Evolutionary conservation across 2,888 invertebrate genomes (phyloP).

Genomic region (Endotricha flammealis): DNA sequence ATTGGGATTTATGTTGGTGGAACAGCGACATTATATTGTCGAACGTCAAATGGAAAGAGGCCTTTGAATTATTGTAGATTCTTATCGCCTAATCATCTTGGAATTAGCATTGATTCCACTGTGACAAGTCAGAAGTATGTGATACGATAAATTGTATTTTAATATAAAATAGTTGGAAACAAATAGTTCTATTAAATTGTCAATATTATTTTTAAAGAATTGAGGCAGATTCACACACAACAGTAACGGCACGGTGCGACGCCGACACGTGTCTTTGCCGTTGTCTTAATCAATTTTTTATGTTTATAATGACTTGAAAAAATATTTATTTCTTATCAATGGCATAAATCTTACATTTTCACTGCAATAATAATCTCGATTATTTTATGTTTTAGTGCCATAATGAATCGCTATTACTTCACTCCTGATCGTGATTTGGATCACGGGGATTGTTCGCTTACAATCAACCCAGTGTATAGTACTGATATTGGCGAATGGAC

Average conservation of each 20-base stretch:
- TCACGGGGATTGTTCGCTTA: conserved; percentile 68
- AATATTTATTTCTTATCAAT: too few species aligned
- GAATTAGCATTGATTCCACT: conserved; percentile 57
- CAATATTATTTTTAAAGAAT: too few species aligned
- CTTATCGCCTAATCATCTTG: conserved; percentile 48
- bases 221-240: too few species aligned
- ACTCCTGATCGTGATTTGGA: conserved; percentile 46
- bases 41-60: conserved; percentile 52
- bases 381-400: conserved; percentile 39
- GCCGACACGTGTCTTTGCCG: too few species aligned
- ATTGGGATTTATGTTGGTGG: conserved; percentile 32
- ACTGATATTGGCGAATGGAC: conserved; percentile 68
- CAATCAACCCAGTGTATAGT: conserved; percentile 40
- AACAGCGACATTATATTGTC: conserved; percentile 53
- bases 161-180: too few species aligned
- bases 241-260: too few species aligned
- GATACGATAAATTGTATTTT: too few species aligned
- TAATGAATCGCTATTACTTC: conserved; percentile 59
- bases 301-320: too few species aligned
- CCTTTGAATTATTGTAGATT: conserved; percentile 72
- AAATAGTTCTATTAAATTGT: too few species aligned
- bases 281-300: too few species aligned
- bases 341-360: too few species aligned
- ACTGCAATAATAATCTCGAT: too few species aligned
- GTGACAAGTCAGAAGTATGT: conserved; percentile 58